A percentile compares a stretch with the other conserved stretches of the same genome.
phyloP scores from a whole-genome alignment of 2,888 invertebrate species.

The Drosophila lacicola region DNA sequence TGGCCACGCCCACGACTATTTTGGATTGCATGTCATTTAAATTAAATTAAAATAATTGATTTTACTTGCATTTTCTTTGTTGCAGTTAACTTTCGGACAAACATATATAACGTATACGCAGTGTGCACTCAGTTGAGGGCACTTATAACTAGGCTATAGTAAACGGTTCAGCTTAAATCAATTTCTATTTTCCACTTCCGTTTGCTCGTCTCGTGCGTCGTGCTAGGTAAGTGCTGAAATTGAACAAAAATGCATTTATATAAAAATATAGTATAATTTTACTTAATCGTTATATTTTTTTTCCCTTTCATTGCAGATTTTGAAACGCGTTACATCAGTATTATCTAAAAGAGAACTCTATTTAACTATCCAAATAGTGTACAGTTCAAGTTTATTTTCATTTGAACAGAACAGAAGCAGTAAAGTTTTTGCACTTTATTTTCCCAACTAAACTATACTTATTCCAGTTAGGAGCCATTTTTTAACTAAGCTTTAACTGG shows the following conservation, averaged over 20 bases:
- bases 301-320: constrained; percentile 52
- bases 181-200: constrained; percentile 38
- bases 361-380: constrained; percentile 24
- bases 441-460: constrained; percentile 13
- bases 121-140: constrained; percentile 28
- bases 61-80: constrained; percentile 53
- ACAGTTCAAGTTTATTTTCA: constrained; percentile 24
- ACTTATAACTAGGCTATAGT: constrained; percentile 63
- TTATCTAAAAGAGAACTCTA: constrained; percentile 52
- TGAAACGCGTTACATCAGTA: constrained; percentile 55
- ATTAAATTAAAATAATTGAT: constrained; percentile 79
- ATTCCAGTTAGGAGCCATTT: not conserved
- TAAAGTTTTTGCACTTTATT: constrained; percentile 29
- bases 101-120: constrained; percentile 45
- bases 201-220: constrained; percentile 44
- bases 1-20: not conserved
- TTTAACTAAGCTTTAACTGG: not conserved
- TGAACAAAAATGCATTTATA: not conserved
- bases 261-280: not conserved
- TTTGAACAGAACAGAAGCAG: constrained; percentile 40
- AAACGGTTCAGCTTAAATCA: constrained; percentile 27
- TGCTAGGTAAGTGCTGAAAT: constrained; percentile 40
- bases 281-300: not conserved
- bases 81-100: constrained; percentile 68
- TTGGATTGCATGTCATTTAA: constrained; percentile 62